Conservation (phyloP, 37 sponge, comb jelly and placozoan species). For the Amphimedon queenslandica region DNA sequence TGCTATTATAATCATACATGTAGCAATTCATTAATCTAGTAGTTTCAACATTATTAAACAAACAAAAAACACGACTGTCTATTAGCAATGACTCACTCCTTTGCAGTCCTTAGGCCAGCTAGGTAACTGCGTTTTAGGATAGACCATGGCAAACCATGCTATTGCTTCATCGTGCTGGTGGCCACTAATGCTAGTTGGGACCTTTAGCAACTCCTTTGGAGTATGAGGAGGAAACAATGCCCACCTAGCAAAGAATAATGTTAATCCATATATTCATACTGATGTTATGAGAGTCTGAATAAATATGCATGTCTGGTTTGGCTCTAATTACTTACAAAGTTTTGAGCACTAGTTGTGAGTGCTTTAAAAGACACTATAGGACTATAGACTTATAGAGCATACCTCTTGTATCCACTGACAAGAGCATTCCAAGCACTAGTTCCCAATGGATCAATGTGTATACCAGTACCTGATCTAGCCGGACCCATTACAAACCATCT, state of each 20-base stretch:
- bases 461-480: constrained; percentile 93
- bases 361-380: no score
- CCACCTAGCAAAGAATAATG: constrained; percentile 66
- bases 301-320: neutral
- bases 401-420: constrained; percentile 92
- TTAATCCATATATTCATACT: neutral
- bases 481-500: constrained; percentile 99
- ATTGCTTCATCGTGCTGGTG: constrained; percentile 87
- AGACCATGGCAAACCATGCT: constrained; percentile 83
- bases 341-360: no score
- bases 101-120: constrained; percentile 86
- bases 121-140: constrained; percentile 77
- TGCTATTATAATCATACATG: neutral
- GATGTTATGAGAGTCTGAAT: neutral
- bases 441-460: constrained; percentile 97
- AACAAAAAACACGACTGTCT: neutral
- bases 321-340: neutral
- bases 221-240: constrained; percentile 92
- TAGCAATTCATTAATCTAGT: neutral
- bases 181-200: constrained; percentile 51
- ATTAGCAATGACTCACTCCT: constrained; percentile 58
- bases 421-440: constrained; percentile 99
- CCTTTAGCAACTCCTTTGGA: constrained; percentile 78
- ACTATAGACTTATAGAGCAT: no score
- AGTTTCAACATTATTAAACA: neutral